Evolutionary conservation across 2,113 vertebrate genomes (phyloP), one percentile per base, ranked within the genome.

Genomic region (Microcebus murinus): DNA sequence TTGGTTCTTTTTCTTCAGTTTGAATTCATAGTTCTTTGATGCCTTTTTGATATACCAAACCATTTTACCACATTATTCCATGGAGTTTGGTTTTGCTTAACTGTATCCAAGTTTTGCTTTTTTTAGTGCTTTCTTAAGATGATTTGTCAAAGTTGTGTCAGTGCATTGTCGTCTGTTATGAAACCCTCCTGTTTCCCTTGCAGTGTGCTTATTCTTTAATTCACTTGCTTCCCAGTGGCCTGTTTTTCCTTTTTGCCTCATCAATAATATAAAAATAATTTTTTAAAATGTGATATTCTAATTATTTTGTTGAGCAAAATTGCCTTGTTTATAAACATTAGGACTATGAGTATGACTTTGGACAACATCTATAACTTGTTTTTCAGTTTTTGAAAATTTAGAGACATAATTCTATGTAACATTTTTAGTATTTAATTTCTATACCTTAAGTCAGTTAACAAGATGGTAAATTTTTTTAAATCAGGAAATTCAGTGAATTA

Each of bases 61-160:
- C 90, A 95, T 97, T 97, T 90, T 88, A 94, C 67, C 73, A 81
- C n/a, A 68, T 97, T 94, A n/a, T 91, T 95, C 70, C 97, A 97
- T 95, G 97, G 97, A 94, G 90, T 97, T 94, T 97, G 93, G 88
- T 92, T 98, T 98, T 96, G 96, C 97, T 93, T 95, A 84, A 67
- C 68, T 96, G 74, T 95, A 77, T 96, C 97, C 74, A 90, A 90
- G 89, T 89, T 95, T 93, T 85, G 94, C 84, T 95, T 94, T 95
- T 94, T 94, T 96, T 93, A 96, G 52, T 97, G 97, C 98, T 96
- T 93, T 96, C 86, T 96, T 80, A 84, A 73, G 96, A 89, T 96
- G 45, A 73, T 84, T 89, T 96, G 76, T 97, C 94, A 95, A 70
- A 98, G 86, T 89, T 67, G 61, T 76, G 95, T 96, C 93, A 83